Percentiles rank a stretch among this genome's conserved stretches.
Evolutionary conservation across 2,888 invertebrate species (phyloP).

Genomic region (Hydriomena furcata): DNA sequence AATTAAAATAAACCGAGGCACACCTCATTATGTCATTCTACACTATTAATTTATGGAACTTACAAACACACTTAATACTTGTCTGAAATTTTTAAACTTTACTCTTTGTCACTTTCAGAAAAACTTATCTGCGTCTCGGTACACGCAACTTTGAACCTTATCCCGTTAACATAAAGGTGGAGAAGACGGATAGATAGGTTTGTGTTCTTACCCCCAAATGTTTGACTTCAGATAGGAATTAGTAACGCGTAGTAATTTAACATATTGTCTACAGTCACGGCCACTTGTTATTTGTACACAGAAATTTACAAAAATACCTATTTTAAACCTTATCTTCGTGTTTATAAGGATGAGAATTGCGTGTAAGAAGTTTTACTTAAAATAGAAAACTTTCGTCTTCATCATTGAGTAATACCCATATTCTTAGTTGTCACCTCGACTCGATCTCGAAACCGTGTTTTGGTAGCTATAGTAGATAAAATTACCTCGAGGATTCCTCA

Average conservation of each 20-base stretch:
- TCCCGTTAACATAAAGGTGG: not conserved
- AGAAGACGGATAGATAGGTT: slow-evolving; percentile 20
- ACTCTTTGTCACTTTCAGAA: slow-evolving; percentile 51
- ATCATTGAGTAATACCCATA: slow-evolving; percentile 29
- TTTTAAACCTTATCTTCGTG: not conserved
- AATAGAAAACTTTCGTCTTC: slow-evolving; percentile 36
- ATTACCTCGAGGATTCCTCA: too few relatives aligned
- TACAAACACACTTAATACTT: slow-evolving; percentile 62
- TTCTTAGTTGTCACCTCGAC: too few relatives aligned
- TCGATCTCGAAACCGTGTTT: too few relatives aligned
- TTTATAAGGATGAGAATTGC: slow-evolving; percentile 19
- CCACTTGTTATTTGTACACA: slow-evolving; percentile 35
- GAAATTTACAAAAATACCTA: slow-evolving; percentile 24
- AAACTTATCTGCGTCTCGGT: not conserved
- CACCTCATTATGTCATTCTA: slow-evolving; percentile 72
- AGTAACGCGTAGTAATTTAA: slow-evolving; percentile 52
- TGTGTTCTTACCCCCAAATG: slow-evolving; percentile 52
- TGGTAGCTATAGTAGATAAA: too few relatives aligned
- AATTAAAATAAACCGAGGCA: slow-evolving; percentile 39
- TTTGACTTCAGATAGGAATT: slow-evolving; percentile 66
- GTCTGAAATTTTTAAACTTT: slow-evolving; percentile 62
- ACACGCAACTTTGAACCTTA: slow-evolving; percentile 26
- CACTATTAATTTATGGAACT: slow-evolving; percentile 63
- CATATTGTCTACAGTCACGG: slow-evolving; percentile 54
- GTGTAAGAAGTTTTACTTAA: not conserved